These are phyloP conservation scores for Gobionotothen gibberifrons DNA, from an alignment of 2,797 vertebrate genomes.

Conservation along the genomic window DNA sequence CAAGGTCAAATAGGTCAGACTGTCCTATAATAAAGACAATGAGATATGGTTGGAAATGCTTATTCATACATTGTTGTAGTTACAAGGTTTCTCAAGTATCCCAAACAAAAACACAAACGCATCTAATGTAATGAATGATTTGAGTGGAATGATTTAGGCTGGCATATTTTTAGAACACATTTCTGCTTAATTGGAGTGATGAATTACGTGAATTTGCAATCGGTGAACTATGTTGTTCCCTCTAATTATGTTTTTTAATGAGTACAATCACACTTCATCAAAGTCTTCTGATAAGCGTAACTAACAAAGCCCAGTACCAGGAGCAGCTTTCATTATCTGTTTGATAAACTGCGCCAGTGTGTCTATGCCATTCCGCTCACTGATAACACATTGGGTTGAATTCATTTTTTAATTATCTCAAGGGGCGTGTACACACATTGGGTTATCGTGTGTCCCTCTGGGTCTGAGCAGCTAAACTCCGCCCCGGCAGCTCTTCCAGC, in stretches of 20 bases:
- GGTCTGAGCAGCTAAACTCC: slow-evolving; percentile 32
- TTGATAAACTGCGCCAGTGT: slow-evolving; percentile 3
- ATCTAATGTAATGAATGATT: background rate
- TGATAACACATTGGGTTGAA: slow-evolving; percentile 2
- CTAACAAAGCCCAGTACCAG: background rate
- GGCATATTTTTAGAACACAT: background rate
- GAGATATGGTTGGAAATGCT: background rate
- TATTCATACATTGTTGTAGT: background rate
- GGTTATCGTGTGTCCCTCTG: slow-evolving; percentile 21
- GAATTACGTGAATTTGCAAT: background rate
- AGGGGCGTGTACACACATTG: background rate
- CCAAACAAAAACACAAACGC: background rate
- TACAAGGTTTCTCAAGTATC: background rate
- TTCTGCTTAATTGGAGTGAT: background rate
- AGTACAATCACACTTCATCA: background rate
- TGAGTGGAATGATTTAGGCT: background rate
- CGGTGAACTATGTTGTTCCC: background rate
- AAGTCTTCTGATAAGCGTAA: background rate
- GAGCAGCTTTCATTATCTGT: background rate
- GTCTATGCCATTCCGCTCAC: background rate
- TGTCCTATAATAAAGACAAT: background rate
- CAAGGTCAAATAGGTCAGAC: slow-evolving; percentile 11
- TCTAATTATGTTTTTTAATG: slow-evolving; percentile 7
- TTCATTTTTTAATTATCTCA: slow-evolving; percentile 11
- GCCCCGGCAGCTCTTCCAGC: slow-evolving; percentile 54